Evolutionary conservation across 2,888 invertebrate genomes (phyloP), one percentile per base, ranked within the genome.

Genomic region (Sceliomorpha sp.): DNA sequence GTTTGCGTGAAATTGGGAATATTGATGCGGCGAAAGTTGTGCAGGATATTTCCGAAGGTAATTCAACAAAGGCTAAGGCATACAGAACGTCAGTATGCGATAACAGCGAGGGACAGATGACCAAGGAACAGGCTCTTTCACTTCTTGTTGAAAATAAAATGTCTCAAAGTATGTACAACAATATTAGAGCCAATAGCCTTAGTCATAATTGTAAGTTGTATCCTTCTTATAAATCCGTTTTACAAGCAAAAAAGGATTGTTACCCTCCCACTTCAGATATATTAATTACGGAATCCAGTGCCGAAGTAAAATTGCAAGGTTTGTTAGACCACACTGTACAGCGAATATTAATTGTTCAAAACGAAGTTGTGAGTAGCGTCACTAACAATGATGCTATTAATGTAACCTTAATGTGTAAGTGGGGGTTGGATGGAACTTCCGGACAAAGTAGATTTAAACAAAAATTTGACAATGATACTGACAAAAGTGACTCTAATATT

Each of bases 21-120:
- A 14, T 62, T 10, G 62, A 72, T 40, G 70, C 74, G 29, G 34
- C 75, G 13, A 74, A 72, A 29, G 53, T 75, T 5, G 44, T 73
- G 20, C 27, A 51, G 32, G 71, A 76, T 29, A 39, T 74, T 10
- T 34, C 60, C 5, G 32, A 56, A 40, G 68, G 60, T 1, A 55
- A 59, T 53, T 71, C 70, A 68, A 26, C 53, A 31, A 66, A 42
- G 48, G 73, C 74, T 31, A 48, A 14, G 39, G 44, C 32, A 36
- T 76, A 72, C 39, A 47, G 64, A 53, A 32, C 42, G 24, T 45
- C 34, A 39, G 10, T 62, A 17, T 4, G 24, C 14, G 12, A 14
- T 31, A 32, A 32, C n/a, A 15, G 9, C 7, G 50, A 64, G 15
- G 44, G 8, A 20, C 32, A 44, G 24, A 42, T 64, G 44, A 24